Evolutionary conservation across 2,797 vertebrate genomes (phyloP).

Genomic region (Oceanodroma leucorhoa): DNA sequence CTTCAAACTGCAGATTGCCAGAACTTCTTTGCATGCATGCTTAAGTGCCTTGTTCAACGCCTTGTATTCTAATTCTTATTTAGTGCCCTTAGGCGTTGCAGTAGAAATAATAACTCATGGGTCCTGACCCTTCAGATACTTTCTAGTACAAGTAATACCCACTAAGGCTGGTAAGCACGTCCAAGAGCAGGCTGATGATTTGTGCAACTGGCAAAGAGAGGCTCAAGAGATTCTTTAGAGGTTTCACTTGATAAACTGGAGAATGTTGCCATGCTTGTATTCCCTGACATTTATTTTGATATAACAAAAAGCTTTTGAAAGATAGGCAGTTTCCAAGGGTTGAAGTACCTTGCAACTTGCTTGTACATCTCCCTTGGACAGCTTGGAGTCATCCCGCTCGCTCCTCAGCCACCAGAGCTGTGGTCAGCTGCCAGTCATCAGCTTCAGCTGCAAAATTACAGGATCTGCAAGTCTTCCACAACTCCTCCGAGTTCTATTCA

Average conservation of each 20-base stretch:
- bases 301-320: constrained; percentile 38
- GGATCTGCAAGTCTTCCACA: constrained; percentile 58
- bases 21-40: neutral
- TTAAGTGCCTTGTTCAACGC: neutral
- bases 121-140: constrained; percentile 29
- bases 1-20: neutral
- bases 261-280: constrained; percentile 8
- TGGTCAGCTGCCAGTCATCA: neutral
- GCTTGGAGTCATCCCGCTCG: neutral
- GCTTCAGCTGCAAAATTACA: constrained; percentile 51
- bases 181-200: constrained; percentile 24
- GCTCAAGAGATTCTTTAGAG: constrained; percentile 48
- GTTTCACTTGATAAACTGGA: constrained; percentile 46
- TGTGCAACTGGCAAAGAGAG: constrained; percentile 38
- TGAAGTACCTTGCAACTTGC: neutral
- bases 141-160: neutral
- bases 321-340: neutral
- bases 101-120: neutral
- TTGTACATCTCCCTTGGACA: neutral
- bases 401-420: neutral
- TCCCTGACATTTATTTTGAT: constrained; percentile 57
- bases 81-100: neutral
- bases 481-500: constrained; percentile 37
- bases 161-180: neutral
- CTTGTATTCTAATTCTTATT: constrained; percentile 20